Evolutionary conservation across 2,797 vertebrate genomes (phyloP), one percentile per base, ranked within the genome.

Genomic region (Tokudaia tokunoshimensis): DNA sequence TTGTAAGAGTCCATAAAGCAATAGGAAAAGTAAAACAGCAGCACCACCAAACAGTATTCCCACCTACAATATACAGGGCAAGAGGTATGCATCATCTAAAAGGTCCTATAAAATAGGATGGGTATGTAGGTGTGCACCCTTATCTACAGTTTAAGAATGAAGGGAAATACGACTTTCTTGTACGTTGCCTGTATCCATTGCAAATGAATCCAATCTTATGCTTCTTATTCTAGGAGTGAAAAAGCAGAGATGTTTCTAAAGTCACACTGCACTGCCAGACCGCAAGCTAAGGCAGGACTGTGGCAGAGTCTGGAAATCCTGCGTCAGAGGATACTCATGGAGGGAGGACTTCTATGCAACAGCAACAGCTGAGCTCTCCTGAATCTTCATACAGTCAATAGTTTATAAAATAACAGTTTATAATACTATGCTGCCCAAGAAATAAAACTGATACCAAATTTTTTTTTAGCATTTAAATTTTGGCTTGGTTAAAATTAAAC

Each of bases 341-440:
- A 26, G 6, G 4, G 34, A 55, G 12, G 22, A 24, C 24, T 86
- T 8, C 52, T n/a, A 10, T 20, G n/a, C 37, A 19, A 19, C 12
- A 34, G 26, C 22, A 29, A 87, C 10, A 24, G 22, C 52, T 61
- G 12, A 59, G 63, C 12, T 67, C 70, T 3, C 95, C 24, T 41
- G 85, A 57, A 76, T 91, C 78, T 86, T 8, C 91, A 94, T 41
- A 84, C 57, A 96, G 89, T 94, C 96, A 96, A 95, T 95, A 96
- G 96, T 94, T 94, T 95, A 94, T 78, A 97, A 98, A 97, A 57
- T 95, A 97, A 95, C 67, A 93, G 84, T 96, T 34, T 70, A 75
- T 22, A 37, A 76, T 98, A 81, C 94, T 95, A 94, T 85, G 55
- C 70, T 93, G 79, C 65, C 59, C 95, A 92, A 95, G 94, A 96